Evolutionary conservation across 2,888 invertebrate genomes (phyloP).

Genomic region (Heterodera filipjevi): DNA sequence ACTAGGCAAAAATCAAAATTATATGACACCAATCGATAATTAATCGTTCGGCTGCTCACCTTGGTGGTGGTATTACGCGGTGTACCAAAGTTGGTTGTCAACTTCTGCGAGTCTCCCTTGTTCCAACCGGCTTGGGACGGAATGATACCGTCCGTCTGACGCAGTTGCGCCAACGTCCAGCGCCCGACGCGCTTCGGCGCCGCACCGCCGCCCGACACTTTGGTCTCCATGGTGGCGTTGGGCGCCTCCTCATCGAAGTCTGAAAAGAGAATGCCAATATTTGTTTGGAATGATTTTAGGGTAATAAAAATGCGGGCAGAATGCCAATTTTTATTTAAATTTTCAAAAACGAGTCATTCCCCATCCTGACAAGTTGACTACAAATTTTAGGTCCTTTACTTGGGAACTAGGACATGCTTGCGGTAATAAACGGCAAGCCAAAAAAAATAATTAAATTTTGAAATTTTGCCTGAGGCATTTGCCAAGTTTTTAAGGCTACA

Average conservation of each 20-base stretch:
- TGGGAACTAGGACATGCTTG: no score
- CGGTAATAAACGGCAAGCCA: no score
- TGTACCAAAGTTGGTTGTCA: conserved; percentile 66
- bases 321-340: no score
- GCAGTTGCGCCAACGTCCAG: conserved; percentile 65
- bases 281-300: no score
- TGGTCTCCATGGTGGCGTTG: conserved; percentile 65
- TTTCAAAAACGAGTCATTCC: no score
- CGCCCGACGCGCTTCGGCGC: conserved; percentile 54
- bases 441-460: no score
- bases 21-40: not conserved
- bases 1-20: not conserved
- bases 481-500: no score
- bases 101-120: conserved; percentile 66
- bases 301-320: no score
- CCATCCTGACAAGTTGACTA: no score
- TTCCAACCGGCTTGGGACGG: conserved; percentile 66
- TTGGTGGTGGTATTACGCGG: conserved; percentile 63
- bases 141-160: conserved; percentile 64
- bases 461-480: no score
- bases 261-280: conserved; percentile 3
- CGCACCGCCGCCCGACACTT: conserved; percentile 56
- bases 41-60: not conserved
- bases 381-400: no score
- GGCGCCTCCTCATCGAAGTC: conserved; percentile 49